Conservation (phyloP, 2,888 invertebrate genomes). For the Drepanosiphum platanoidis region DNA sequence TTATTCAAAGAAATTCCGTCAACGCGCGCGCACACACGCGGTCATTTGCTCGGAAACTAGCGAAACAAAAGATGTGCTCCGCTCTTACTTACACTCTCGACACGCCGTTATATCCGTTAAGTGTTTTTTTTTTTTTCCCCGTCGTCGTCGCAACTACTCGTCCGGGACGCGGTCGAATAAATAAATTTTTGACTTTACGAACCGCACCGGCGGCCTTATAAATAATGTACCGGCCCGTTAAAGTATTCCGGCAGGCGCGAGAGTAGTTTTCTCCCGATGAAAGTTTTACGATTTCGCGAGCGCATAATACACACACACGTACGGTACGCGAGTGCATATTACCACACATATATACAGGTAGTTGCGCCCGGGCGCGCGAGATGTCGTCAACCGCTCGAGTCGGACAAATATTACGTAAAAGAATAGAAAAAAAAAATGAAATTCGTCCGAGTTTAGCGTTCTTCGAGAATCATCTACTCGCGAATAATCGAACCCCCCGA, state of each 20-base stretch:
- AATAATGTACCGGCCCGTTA: background rate
- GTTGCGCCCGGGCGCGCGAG: background rate
- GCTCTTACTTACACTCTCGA: too few species aligned
- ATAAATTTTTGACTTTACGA: background rate
- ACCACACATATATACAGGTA: too few species aligned
- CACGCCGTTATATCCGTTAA: background rate
- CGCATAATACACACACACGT: background rate
- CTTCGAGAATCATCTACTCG: too few species aligned
- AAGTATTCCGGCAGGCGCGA: background rate
- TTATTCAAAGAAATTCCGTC: too few species aligned
- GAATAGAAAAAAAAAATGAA: too few species aligned
- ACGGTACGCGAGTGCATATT: background rate
- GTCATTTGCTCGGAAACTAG: too few species aligned
- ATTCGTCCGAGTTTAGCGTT: too few species aligned
- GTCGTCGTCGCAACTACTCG: too few species aligned
- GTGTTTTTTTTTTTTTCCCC: background rate
- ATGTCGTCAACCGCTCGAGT: background rate
- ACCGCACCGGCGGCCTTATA: background rate
- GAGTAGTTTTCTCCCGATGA: background rate
- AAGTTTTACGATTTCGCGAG: background rate
- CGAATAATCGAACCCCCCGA: too few species aligned
- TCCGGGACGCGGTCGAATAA: background rate
- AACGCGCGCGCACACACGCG: too few species aligned
- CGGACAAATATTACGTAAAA: too few species aligned
- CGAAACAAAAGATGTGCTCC: too few species aligned